Evolutionary conservation across 1,140 invertebrate species (phyloP), one percentile per base, ranked within the genome.

Genomic region (Lasaia peninsularis): DNA sequence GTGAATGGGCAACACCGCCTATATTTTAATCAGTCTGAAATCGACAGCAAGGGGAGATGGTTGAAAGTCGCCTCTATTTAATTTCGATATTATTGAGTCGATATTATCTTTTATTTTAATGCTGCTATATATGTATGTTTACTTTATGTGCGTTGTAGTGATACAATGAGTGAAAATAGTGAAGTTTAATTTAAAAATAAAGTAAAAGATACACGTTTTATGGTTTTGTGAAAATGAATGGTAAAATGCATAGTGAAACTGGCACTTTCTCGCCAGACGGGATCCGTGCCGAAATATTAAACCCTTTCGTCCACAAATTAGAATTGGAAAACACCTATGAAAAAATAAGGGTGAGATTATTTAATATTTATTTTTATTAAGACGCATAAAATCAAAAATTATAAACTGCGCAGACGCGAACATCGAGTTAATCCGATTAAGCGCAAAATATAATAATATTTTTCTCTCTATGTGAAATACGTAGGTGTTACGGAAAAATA

Each of bases 261-360:
- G 79, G 75, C 68, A 78, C 85, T 82, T 82, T 88, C 80, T 86
- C 85, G 68, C 71, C 81, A 52, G 89, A 90, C 75, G 79, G 72
- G 65, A 83, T 89, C 78, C 78, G 89, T 58, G 89, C 89, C 78
- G 87, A 90, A 88, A 89, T 90, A 79, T 80, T 96, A 71, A 96
- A 96, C 87, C 95, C 95, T 32, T 96, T 96, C 85, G 94, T 96
- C 33, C 95, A 96, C 79, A 94, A 93, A 73, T 88, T 96, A 78
- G 94, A 96, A 88, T 90, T 96, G 75, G 93, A 95, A 79, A 94
- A 93, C 67, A 94, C 94, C 62, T 95, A 95, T 74, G 95, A 96
- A 78, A 95, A 96, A 89, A 93, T 96, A 81, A 95, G 95, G 93
- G 95, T 96, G 90, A 91, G 92, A 11, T 56, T 11, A 18, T 49